These are phyloP conservation scores for Rhinolophus sinicus DNA, from an alignment of 2,113 vertebrate genomes.

Conservation along the genomic window DNA sequence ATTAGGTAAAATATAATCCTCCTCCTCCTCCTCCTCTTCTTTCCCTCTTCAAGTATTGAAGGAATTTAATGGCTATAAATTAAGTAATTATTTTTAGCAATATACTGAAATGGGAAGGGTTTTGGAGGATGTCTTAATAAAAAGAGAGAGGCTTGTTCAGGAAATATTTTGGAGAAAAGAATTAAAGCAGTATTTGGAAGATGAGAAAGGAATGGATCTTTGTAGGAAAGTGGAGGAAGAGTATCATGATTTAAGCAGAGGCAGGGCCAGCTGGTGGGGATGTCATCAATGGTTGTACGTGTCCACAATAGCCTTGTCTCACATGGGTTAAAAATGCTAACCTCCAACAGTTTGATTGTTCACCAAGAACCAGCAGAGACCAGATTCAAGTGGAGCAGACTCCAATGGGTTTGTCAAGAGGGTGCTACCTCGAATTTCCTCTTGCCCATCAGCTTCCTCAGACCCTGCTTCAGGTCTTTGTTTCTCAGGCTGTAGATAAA, in stretches of 20 bases:
- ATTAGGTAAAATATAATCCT: background rate
- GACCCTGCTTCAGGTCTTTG: conserved; percentile 56
- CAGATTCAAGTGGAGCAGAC: background rate
- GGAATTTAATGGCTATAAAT: background rate
- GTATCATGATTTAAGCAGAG: background rate
- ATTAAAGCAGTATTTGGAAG: background rate
- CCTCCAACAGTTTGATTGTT: background rate
- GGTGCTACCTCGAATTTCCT: background rate
- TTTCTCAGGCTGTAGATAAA: conserved; percentile 71
- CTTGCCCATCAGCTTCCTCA: conserved; percentile 32
- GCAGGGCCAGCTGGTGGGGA: rapidly evolving
- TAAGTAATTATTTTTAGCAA: background rate
- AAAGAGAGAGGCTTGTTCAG: background rate
- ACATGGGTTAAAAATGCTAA: background rate
- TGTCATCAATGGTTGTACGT: background rate
- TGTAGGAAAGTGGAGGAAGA: background rate
- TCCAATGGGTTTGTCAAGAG: background rate
- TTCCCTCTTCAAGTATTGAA: background rate
- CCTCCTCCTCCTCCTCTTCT: background rate
- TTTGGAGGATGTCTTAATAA: background rate
- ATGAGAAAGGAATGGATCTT: background rate
- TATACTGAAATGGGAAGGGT: background rate
- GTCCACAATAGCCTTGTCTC: background rate
- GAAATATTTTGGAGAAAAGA: background rate
- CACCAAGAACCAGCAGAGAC: background rate